Conservation (phyloP, 2,113 vertebrate genomes). For the Athene cunicularia region DNA sequence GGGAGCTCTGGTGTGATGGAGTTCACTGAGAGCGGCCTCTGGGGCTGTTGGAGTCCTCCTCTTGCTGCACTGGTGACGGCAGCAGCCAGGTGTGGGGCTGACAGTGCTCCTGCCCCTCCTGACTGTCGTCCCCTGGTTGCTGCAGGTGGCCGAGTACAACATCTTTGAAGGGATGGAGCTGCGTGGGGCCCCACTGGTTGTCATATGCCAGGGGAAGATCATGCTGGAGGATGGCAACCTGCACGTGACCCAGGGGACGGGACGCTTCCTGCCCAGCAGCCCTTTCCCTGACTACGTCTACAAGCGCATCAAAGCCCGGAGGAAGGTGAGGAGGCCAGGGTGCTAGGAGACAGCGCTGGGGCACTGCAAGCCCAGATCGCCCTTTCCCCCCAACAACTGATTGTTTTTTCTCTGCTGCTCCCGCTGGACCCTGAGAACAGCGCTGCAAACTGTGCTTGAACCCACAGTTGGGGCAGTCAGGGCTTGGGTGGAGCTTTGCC, state of each 20-base stretch:
- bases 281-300: slow-evolving; percentile 94
- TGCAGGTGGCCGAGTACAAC: slow-evolving; percentile 93
- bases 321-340: slow-evolving; percentile 81
- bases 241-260: slow-evolving; percentile 86
- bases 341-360: not conserved
- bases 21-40: not conserved
- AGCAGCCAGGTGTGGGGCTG: not conserved
- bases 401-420: not conserved
- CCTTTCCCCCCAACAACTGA: not conserved
- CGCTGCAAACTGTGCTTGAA: not conserved
- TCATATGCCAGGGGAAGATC: slow-evolving; percentile 96
- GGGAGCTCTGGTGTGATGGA: not conserved
- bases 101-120: not conserved
- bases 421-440: not conserved
- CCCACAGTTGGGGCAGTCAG: not conserved
- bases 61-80: not conserved
- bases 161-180: slow-evolving; percentile 97
- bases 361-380: not conserved
- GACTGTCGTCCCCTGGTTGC: not conserved
- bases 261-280: slow-evolving; percentile 91
- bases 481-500: not conserved
- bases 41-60: not conserved
- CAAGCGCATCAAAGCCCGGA: slow-evolving; percentile 96
- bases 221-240: slow-evolving; percentile 93
- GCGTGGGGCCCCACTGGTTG: slow-evolving; percentile 87